Evolutionary conservation across 2,888 invertebrate genomes (phyloP), one percentile per base, ranked within the genome.

Genomic region (Neocrepidodera transversa): DNA sequence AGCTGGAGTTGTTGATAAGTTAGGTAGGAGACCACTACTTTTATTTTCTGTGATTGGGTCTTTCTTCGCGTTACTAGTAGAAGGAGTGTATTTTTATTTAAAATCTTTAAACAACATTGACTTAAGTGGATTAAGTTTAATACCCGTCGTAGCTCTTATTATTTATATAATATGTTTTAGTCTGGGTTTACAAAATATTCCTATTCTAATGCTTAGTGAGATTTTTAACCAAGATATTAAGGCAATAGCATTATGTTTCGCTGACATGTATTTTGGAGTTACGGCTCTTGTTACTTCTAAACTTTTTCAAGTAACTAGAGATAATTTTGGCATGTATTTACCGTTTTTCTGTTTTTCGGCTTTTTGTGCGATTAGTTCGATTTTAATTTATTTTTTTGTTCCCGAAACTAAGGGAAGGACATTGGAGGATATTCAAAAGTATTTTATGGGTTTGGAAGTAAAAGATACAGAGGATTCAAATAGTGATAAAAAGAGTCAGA

Each of bases 361-460:
- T 8, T 86, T 84, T 72, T 87, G 86, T 14, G 75, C 86, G 14
- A 60, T 86, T 54, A 87, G 88, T 0, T 78, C 88, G 47, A 76
- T 84, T 62, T 87, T 86, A 75, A 85, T 88, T 70, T 66, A 82
- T 50, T 74, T 83, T n/a, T 77, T 83, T 64, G 83, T 89, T n/a
- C 88, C 89, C 0, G 89, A 89, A 78, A 89, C 89, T 2, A 89
- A 87, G 74, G 88, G 88, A 56, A 88, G 87, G 71, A 87, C 88
- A 1, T 82, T 90, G 72, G 83, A 87, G 52, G 84, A 86, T 71
- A 89, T 90, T 70, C 89, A 89, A 73, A 83, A 84, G 16, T 82
- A 85, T 53, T 79, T 90, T 3, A 82, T 82, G 65, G 83, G 85
- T 38, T 16, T 16, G 8, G 17, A 38, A 10, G 38, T 10, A 8